Base-by-base conservation (phyloP, 2,888 invertebrate genomes). In the Metacarcinus magister region DNA sequence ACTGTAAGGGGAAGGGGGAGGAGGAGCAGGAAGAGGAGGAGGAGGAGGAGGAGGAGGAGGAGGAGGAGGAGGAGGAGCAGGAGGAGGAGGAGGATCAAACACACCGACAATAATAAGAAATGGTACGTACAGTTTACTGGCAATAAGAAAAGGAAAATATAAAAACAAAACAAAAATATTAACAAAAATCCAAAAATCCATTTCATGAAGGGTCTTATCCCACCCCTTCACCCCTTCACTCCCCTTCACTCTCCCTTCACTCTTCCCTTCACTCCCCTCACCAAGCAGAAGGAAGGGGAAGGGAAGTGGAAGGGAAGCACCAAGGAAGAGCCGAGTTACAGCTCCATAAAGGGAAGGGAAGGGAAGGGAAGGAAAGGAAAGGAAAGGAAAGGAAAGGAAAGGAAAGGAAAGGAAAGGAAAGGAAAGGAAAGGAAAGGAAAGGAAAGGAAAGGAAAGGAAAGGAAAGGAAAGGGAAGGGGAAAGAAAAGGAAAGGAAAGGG, bases 51-150 rank as follows among this genome's bases (percentile, higher is more conserved):
- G 13, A 82, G 32, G 82, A 32, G 44, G 82, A 32, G 28, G 82
- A 82, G 28, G 32, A n/a, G 92, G 92, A 44, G 44, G n/a, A n/a
- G 39, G 92, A 48, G 92, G 92, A 92, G 39, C n/a, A 13, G 46
- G 48, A 48, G 46, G 92, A 43, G 43, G 92, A 5, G n/a, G 46
- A 7, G 0, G 46, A n/a, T 19, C 13, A 54, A 10, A 4, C 16
- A n/a, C n/a, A n/a, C 16, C n/a, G 23, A 67, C 7, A 67, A n/a
- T 67, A 23, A 67, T 67, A 82, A 10, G 28, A 82, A 82, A 32
- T 7, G 10, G 8, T 13, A 0, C 4, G 28, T 28, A 28, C 8
- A 10, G 82, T 13, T 82, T 28, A 23, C 32, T 82, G 7, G 32
- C 32, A 32, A 32, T 32, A 32, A 28, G n/a, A 7, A 32, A 82